Percentiles rank a stretch among this genome's conserved stretches.
phyloP scores from a whole-genome alignment of 2,113 vertebrate genomes.

The Tyto alba region DNA sequence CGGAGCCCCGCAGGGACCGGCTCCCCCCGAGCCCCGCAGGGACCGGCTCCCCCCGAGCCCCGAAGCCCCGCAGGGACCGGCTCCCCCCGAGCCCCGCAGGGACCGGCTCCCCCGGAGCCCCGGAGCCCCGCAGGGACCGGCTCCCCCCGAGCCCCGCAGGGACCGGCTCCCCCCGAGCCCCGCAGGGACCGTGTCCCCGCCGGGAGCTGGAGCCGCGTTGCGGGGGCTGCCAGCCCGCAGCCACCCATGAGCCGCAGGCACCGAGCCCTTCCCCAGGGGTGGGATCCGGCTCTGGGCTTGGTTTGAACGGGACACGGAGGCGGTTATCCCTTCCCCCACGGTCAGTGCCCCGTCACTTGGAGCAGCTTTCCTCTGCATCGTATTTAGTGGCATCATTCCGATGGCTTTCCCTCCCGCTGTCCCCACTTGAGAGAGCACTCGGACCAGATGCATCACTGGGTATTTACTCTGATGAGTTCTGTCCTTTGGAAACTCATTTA shows the following conservation, averaged over 20 bases:
- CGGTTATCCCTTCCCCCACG: neutral
- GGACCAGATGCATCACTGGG: neutral
- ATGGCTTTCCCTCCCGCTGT: neutral
- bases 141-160: neutral
- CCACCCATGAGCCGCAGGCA: neutral
- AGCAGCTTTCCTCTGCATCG: neutral
- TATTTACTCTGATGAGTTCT: constrained; percentile 13
- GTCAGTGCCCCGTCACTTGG: neutral
- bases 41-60: neutral
- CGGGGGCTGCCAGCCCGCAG: neutral
- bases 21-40: too few species aligned
- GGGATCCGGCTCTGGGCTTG: neutral
- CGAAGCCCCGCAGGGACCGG: neutral
- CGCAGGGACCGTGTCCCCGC: neutral
- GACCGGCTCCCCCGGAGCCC: too few species aligned
- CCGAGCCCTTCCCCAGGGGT: neutral
- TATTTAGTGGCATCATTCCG: neutral
- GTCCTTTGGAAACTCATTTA: constrained; percentile 37
- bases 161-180: neutral
- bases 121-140: too few species aligned
- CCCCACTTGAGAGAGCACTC: neutral
- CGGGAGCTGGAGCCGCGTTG: neutral
- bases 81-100: too few species aligned
- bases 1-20: too few species aligned
- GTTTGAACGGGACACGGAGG: neutral